phyloP scores from a whole-genome alignment of 2,888 invertebrate species.

The Ditula angustiorana region DNA sequence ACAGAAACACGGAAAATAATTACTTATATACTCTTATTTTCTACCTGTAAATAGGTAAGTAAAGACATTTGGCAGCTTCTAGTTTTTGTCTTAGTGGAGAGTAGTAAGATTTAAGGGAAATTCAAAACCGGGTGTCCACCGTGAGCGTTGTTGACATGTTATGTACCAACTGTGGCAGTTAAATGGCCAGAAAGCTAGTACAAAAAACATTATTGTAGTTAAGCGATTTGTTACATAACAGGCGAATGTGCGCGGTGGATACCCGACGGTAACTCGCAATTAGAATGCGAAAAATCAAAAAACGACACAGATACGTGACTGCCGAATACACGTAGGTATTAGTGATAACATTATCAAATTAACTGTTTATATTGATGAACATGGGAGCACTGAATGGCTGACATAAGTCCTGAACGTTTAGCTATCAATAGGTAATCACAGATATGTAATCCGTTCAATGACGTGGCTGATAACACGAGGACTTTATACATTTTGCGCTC shows the following conservation, averaged over 20 bases:
- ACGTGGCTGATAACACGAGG: conserved; percentile 25
- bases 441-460: conserved; percentile 21
- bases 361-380: neutral
- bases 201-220: too few relatives aligned
- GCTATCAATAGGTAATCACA: conserved; percentile 30
- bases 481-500: conserved; percentile 9
- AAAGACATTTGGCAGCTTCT: too few relatives aligned
- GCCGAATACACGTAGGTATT: neutral
- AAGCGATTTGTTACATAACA: too few relatives aligned
- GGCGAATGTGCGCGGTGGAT: too few relatives aligned
- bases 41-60: too few relatives aligned
- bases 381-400: neutral
- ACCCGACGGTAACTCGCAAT: too few relatives aligned
- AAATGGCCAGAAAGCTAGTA: too few relatives aligned
- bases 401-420: neutral
- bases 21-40: neutral
- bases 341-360: conserved; percentile 3
- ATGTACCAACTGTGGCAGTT: too few relatives aligned
- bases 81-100: too few relatives aligned
- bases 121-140: too few relatives aligned
- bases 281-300: neutral
- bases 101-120: too few relatives aligned
- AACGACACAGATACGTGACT: neutral
- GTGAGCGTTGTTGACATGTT: too few relatives aligned
- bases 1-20: neutral